Evolutionary conservation across 2,113 vertebrate genomes (phyloP).

Genomic region (Tychaedon coryphoeus): DNA sequence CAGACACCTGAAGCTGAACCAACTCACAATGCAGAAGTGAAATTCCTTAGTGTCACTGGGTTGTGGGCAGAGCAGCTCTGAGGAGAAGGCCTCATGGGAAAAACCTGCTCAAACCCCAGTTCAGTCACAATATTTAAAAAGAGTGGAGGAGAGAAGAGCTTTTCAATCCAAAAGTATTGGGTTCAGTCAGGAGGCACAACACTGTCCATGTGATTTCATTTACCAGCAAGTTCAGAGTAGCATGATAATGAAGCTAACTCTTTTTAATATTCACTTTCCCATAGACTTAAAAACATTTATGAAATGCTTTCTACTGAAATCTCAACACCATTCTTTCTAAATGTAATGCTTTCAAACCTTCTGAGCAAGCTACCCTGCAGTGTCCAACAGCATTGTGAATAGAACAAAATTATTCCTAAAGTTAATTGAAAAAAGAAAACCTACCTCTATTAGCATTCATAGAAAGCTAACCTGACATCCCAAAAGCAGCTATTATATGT

Average conservation of each 20-base stretch:
- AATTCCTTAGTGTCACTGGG: background rate
- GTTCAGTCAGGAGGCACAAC: background rate
- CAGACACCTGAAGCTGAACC: background rate
- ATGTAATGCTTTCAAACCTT: background rate
- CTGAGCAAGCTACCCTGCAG: background rate
- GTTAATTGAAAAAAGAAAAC: slow-evolving; percentile 27
- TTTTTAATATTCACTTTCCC: background rate
- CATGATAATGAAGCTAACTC: background rate
- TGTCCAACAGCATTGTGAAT: background rate
- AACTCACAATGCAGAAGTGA: background rate
- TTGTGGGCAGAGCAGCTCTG: background rate
- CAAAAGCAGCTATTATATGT: slow-evolving; percentile 48
- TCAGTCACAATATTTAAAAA: background rate
- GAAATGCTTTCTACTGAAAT: background rate
- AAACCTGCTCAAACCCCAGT: background rate
- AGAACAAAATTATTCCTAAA: background rate
- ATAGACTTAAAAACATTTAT: background rate
- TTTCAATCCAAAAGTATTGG: background rate
- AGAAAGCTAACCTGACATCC: slow-evolving; percentile 24
- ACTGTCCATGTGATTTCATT: background rate
- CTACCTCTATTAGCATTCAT: slow-evolving; percentile 22
- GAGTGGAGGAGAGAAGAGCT: background rate
- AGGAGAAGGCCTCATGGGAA: background rate
- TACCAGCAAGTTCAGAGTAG: background rate
- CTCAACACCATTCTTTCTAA: background rate